Evolutionary conservation across 2,113 vertebrate genomes (phyloP).

Genomic region (Bubalus kerabau): DNA sequence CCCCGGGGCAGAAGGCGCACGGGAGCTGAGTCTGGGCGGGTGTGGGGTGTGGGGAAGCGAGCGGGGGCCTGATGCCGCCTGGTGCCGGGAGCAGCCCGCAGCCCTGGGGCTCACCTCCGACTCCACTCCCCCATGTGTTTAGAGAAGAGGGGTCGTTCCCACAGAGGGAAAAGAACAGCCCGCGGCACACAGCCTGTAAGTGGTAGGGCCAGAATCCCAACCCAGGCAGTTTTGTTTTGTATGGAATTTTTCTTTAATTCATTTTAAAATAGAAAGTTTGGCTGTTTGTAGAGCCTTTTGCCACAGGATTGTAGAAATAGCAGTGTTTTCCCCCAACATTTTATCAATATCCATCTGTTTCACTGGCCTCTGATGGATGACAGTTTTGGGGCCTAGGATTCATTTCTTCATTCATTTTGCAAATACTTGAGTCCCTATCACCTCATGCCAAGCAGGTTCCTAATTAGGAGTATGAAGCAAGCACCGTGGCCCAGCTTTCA

Average conservation of each 20-base stretch:
- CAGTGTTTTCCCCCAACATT: background rate
- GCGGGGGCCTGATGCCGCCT: fast-evolving
- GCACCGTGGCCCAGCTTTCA: background rate
- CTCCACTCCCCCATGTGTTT: background rate
- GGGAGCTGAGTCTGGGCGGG: background rate
- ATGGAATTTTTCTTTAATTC: background rate
- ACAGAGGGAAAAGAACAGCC: background rate
- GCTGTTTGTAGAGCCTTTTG: background rate
- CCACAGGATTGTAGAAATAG: background rate
- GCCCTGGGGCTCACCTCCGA: fast-evolving
- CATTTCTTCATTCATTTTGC: background rate
- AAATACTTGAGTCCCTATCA: background rate
- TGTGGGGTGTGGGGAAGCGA: background rate
- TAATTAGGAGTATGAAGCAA: background rate
- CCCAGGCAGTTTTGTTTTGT: background rate
- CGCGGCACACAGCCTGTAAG: background rate
- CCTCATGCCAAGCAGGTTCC: background rate
- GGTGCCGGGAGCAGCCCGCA: background rate
- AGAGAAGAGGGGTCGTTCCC: background rate
- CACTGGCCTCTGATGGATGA: background rate
- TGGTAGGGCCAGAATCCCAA: background rate
- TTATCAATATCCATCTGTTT: no score
- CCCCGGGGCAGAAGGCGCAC: background rate
- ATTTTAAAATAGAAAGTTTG: background rate
- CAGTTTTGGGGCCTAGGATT: background rate